Base-by-base conservation (phyloP, 2,888 invertebrate species). In the Aquatica leii region DNA sequence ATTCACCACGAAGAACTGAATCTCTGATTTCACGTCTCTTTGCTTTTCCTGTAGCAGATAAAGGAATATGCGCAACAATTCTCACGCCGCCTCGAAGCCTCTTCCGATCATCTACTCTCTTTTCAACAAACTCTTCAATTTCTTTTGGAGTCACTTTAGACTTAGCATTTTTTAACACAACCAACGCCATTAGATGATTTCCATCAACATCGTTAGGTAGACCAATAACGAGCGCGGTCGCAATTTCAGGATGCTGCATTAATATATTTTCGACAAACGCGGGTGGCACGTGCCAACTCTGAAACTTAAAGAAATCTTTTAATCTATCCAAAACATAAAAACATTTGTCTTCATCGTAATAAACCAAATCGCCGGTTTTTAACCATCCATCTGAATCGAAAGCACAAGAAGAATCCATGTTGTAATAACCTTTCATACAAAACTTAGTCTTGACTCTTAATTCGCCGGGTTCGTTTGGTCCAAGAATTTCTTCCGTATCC, bases 191-290 rank as follows among this genome's bases (percentile, higher is more conserved):
- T 0, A 78, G 78, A 34, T 87, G 84, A 77, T 94, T 92, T 4
- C 93, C 94, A 21, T 85, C 84, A n/a, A 81, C 79, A 0, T 84
- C 81, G 65, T 51, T 31, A 15, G 51, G 51, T 15, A 51, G 2
- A 15, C 51, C 51, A 5, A 95, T 83, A 0, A 96, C 94, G 0
- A 91, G 94, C 0, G 90, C 92, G 72, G 94, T 94, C 14, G 85
- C 78, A 0, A 96, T 85, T 18, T 85, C 86, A 0, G 91, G 89
- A 78, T 93, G 91, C 20, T 85, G 84, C 59, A 89, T 84, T 0
- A 93, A 73, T 1, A 91, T 73, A 46, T 84, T 86, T 79, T 95
- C 95, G 15, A 95, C 77, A 76, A 94, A 93, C 0, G 94, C 92
- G 12, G 95, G 95, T 6, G 94, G 86, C 2, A 85, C 84, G 71